Evolutionary conservation across 1,140 invertebrate species (phyloP).

Genomic region (Micrasema longulum): DNA sequence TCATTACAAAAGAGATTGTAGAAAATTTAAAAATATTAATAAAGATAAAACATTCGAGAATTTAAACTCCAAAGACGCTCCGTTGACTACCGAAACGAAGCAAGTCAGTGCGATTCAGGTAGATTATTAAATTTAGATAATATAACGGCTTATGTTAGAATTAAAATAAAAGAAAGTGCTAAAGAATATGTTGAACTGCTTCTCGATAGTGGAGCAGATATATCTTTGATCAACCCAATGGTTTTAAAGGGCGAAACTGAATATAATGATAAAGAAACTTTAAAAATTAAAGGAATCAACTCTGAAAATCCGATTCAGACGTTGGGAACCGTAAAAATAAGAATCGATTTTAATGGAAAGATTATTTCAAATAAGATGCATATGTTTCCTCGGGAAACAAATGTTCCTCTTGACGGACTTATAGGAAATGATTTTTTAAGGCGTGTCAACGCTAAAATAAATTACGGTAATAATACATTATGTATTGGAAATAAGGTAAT

Average conservation of each 20-base stretch:
- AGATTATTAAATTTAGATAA: neutral
- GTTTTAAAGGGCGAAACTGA: neutral
- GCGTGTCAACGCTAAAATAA: neutral
- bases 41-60: neutral
- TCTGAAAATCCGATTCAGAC: neutral
- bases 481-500: too few species aligned
- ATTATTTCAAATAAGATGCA: constrained; percentile 1
- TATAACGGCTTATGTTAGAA: neutral
- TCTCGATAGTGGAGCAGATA: neutral
- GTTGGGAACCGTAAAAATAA: neutral
- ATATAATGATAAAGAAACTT: neutral
- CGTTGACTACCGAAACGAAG: neutral
- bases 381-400: neutral
- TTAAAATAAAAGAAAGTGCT: neutral
- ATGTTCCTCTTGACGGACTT: neutral
- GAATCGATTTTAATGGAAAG: neutral
- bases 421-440: constrained; percentile 5
- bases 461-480: neutral
- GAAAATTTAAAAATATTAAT: neutral
- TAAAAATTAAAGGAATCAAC: neutral
- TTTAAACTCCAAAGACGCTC: neutral
- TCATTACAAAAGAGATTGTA: neutral
- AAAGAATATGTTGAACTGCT: constrained; percentile 3
- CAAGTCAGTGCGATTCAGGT: too few species aligned
- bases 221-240: neutral